These are phyloP conservation scores for Drosophila truncata DNA, from an alignment of 1,140 invertebrate species.

Conservation along the genomic window DNA sequence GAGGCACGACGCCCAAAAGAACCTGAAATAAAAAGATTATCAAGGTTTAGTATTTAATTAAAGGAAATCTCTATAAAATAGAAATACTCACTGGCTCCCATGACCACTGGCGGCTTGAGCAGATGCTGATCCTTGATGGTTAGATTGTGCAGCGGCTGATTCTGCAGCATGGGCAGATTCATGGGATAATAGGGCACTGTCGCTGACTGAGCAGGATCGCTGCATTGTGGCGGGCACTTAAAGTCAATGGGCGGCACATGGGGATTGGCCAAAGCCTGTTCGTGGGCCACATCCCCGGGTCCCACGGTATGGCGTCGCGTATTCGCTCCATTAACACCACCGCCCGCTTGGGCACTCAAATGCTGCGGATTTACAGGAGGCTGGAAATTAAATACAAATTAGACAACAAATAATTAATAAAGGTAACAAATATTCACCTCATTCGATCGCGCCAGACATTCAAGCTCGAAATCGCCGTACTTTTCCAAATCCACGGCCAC, in stretches of 20 bases:
- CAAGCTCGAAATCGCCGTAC: constrained; percentile 87
- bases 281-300: constrained; percentile 94
- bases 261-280: constrained; percentile 87
- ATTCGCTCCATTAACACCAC: constrained; percentile 57
- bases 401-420: background rate
- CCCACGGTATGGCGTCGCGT: constrained; percentile 96
- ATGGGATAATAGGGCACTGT: constrained; percentile 88
- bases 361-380: constrained; percentile 64
- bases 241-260: constrained; percentile 80
- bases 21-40: constrained; percentile 75
- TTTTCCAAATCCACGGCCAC: constrained; percentile 84
- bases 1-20: constrained; percentile 96
- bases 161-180: constrained; percentile 91
- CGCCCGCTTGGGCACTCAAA: constrained; percentile 60
- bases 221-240: constrained; percentile 71
- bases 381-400: constrained; percentile 9
- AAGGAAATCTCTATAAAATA: background rate
- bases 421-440: constrained; percentile 44
- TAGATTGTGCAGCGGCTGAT: constrained; percentile 92
- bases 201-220: constrained; percentile 41
- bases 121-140: constrained; percentile 97
- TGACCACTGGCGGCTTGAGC: constrained; percentile 94
- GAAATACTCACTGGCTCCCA: constrained; percentile 91
- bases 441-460: constrained; percentile 75
- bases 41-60: constrained; percentile 16